Evolutionary conservation across 2,797 vertebrate species (phyloP).

Genomic region (Lagorchestes hirsutus): DNA sequence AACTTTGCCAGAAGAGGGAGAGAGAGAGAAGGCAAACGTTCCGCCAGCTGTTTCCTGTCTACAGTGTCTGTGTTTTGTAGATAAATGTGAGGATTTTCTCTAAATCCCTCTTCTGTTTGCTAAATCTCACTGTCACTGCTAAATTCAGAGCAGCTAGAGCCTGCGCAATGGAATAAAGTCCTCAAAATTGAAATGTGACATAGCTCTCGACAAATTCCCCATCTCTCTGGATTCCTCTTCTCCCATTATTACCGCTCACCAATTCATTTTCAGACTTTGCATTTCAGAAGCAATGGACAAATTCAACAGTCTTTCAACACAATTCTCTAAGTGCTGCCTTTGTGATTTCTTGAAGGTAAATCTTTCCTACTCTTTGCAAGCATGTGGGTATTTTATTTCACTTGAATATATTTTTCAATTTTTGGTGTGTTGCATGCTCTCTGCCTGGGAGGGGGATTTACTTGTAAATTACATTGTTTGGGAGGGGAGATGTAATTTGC

Average conservation of each 20-base stretch:
- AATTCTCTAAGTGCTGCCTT: slow-evolving; percentile 97
- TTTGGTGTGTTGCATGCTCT: slow-evolving; percentile 50
- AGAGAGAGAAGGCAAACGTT: slow-evolving; percentile 96
- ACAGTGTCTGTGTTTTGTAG: slow-evolving; percentile 99
- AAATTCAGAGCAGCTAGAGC: slow-evolving; percentile 95
- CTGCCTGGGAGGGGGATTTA: slow-evolving; percentile 82
- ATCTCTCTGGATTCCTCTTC: slow-evolving; percentile 95
- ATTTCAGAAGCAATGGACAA: slow-evolving; percentile 97
- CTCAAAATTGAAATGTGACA: slow-evolving; percentile 99
- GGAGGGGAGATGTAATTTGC: slow-evolving; percentile 81
- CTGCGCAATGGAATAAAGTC: slow-evolving; percentile 99
- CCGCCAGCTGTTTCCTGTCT: slow-evolving; percentile 99
- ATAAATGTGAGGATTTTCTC: slow-evolving; percentile 99
- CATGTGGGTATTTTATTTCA: slow-evolving; percentile 87
- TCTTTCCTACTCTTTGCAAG: slow-evolving; percentile 91
- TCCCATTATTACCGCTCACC: slow-evolving; percentile 99
- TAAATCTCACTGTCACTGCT: slow-evolving; percentile 99
- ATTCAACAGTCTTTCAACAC: slow-evolving; percentile 93
- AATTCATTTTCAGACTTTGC: slow-evolving; percentile 97
- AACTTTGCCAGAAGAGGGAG: slow-evolving; percentile 98
- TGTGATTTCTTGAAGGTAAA: slow-evolving; percentile 99
- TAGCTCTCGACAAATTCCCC: slow-evolving; percentile 94
- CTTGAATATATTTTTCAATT: slow-evolving; percentile 81
- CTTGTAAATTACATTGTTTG: slow-evolving; percentile 86
- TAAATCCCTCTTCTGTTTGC: slow-evolving; percentile 99